Evolutionary conservation across 2,113 vertebrate genomes (phyloP).

Genomic region (Forbesichthys papilliferus): DNA sequence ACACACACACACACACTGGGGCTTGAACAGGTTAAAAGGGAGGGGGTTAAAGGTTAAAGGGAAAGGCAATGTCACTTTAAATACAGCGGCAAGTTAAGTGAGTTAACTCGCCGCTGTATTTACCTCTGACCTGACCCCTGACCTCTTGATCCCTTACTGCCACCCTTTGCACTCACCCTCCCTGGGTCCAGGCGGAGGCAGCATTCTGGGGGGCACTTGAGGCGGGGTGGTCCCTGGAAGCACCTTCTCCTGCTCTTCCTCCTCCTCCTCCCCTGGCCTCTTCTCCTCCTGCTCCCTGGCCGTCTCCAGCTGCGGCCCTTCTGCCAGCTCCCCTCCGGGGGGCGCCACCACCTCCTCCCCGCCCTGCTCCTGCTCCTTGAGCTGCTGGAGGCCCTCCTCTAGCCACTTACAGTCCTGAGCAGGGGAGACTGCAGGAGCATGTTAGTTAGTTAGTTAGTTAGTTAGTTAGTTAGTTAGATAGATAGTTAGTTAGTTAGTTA

Average conservation of each 20-base stretch:
- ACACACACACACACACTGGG: too few relatives aligned
- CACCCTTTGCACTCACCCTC: conserved; percentile 66
- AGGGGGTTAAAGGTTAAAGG: too few relatives aligned
- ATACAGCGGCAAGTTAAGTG: too few relatives aligned
- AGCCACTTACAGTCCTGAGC: conserved; percentile 62
- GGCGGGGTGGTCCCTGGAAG: conserved; percentile 63
- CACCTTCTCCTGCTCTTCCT: conserved; percentile 47
- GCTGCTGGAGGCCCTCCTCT: conserved; percentile 42
- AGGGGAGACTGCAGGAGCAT: conserved; percentile 52
- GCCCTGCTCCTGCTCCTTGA: conserved; percentile 35
- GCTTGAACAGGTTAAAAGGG: too few relatives aligned
- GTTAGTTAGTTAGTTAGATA: background rate
- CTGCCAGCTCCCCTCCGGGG: conserved; percentile 48
- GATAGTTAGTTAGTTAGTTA: too few relatives aligned
- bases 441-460: background rate
- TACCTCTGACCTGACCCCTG: background rate
- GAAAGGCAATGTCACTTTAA: too few relatives aligned
- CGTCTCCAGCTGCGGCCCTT: conserved; percentile 53
- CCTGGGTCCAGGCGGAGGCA: conserved; percentile 62
- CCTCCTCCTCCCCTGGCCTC: conserved; percentile 46
- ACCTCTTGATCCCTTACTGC: background rate
- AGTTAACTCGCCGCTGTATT: too few relatives aligned
- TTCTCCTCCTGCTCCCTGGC: conserved; percentile 52
- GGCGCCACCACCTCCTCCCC: conserved; percentile 44
- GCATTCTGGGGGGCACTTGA: conserved; percentile 66